Base-by-base conservation (phyloP, 2,888 invertebrate genomes). In the Agrenia bidenticulata region DNA sequence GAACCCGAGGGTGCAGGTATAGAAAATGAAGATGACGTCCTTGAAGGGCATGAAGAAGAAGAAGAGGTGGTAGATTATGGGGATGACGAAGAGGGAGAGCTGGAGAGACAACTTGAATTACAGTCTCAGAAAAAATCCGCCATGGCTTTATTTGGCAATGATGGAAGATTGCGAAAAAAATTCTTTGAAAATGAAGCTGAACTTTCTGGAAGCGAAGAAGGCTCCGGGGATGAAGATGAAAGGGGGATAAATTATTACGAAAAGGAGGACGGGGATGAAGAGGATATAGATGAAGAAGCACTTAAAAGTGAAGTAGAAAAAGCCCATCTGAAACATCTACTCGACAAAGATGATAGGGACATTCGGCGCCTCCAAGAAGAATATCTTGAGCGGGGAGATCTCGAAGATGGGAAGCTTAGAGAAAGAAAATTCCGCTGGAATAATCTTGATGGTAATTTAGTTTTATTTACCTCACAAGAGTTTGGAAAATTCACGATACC, bases 111-210 rank as follows among this genome's bases (percentile, higher is more conserved):
- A 51, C 56, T 56, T 54, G 56, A 51, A 26, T 42, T 13, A 21
- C 41, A 62, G 26, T 42, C 42, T n/a, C 39, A 50, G 26, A 64
- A 67, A 57, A 27, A 45, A 11, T 51, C 51, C 23, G n/a, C 61
- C 11, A 63, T 66, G 4, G 49, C 80, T 1, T 53, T 65, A 1
- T 65, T 61, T 58, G 60, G 57, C 49, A 72, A 72, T 50, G 49
- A 64, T 59, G 76, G 77, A 2, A 65, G 61, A 27, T 64, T 78
- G 7, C 66, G 77, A 56, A 70, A 83, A 0, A 89, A 89, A 58
- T 96, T 92, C 82, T 83, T 95, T 61, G 95, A 96, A 74, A 85
- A 88, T 42, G 95, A 96, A 81, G 95, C 95, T 0, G 95, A 95
- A 77, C 80, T 96, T 37, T 92, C 93, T 0, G 95, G 94, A 77